Evolutionary conservation across 2,797 vertebrate species (phyloP), one percentile per base, ranked within the genome.

Genomic region (Siniperca undulata): DNA sequence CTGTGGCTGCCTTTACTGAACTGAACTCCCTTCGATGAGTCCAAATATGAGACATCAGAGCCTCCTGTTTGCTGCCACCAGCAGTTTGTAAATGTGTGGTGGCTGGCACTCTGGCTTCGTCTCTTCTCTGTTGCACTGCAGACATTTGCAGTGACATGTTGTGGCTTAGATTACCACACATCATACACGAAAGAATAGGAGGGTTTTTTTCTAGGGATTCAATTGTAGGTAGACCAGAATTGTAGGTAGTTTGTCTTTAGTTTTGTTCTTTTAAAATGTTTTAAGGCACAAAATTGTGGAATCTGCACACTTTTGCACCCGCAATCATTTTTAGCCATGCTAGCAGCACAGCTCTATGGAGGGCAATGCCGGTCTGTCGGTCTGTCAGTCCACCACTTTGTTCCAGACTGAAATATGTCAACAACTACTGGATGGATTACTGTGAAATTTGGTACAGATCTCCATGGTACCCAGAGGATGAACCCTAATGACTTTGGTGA

Each of bases 91-190:
- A 65, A 70, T 75, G 27, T 58, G 42, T 0, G 3, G 62, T 30
- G 52, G 30, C 67, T 69, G 74, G 50, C 2, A 16, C 40, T 52
- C 22, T 44, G 53, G 48, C 67, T 5, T 42, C 7, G 6, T 75
- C 64, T 74, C 68, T 70, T 75, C 48, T 48, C 36, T 42, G 62
- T 36, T 9, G 58, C 13, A 27, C 46, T 70, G 22, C 55, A 22
- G 56, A 61, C 38, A 77, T 50, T 64, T 52, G 42, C 74, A 64
- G 52, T 34, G 56, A 7, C 70, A 55, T 81, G 67, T 71, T 80
- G 69, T 79, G 74, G 55, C 19, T 69, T 7, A 19, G 24, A 14
- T 44, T 53, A 20, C 30, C n/a, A 59, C 59, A 71, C 64, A 64
- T 55, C 1, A 48, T 46, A 19, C 40, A 68, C 5, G 8, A 50